Evolutionary conservation across 2,113 vertebrate genomes (phyloP), one percentile per base, ranked within the genome.

Genomic region (Ornithorhynchus anatinus): DNA sequence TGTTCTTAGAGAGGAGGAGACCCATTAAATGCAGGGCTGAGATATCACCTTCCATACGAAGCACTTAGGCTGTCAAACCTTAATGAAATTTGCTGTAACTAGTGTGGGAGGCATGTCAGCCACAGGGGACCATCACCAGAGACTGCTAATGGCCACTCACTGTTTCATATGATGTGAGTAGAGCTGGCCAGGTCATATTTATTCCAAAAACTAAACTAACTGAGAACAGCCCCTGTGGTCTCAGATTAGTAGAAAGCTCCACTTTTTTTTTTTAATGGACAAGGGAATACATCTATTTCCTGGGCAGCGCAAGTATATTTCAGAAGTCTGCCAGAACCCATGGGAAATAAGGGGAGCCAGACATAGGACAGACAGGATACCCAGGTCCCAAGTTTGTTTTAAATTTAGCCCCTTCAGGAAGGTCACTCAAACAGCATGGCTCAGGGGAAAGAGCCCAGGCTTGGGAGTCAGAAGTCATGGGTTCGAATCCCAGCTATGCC

Each of bases 1-100:
- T 99, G 90, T 94, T 98, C 97, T 99, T 89, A 84, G 39, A 69
- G 85, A 84, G 6, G 31, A 84, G 52, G 20, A 84, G 22, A 29
- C 12, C 8, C 17, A 22, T 22, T 67, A 44, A 39, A 0, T 54
- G 27, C 60, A 29, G 57, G 48, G 42, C 35, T 40, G 38, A 67
- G 75, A 78, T 54, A 1, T 1, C 14, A 29, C 14, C 44, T 80
- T 66, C 79, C 75, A 77, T 23, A 58, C 5, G 16, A 69, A 78
- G 25, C 40, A 59, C 23, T 60, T 38, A 61, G 17, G 39, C 38
- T 7, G 22, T 22, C 40, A 54, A 50, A 35, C 47, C 4, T 8
- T 43, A 42, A 64, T 35, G 12, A 11, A 38, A 75, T 60, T 45
- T 51, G 60, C 43, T 59, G 68, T 63, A 65, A 65, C 2, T 7